phyloP scores from a whole-genome alignment of 2,113 vertebrate genomes.

The Alligator mississippiensis region DNA sequence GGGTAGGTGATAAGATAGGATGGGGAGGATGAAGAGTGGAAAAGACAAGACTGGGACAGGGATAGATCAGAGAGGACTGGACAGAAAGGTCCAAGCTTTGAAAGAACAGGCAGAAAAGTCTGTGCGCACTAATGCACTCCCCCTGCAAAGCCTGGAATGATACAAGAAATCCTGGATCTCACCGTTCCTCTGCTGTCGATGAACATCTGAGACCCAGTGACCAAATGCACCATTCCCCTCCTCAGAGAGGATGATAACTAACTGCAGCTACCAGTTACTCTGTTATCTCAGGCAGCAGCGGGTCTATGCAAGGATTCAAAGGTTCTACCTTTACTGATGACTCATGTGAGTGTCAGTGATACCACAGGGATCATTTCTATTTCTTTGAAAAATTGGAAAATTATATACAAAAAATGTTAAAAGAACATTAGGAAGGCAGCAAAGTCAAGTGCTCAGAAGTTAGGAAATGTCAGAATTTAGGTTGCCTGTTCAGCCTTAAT shows the following conservation, averaged over 20 bases:
- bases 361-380: background rate
- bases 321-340: background rate
- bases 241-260: background rate
- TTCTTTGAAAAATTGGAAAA: background rate
- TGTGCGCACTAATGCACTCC: background rate
- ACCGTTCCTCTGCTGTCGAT: background rate
- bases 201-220: background rate
- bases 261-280: background rate
- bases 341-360: no score
- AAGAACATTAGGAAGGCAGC: background rate
- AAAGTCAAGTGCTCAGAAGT: background rate
- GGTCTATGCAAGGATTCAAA: background rate
- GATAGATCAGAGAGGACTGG: background rate
- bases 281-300: background rate
- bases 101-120: background rate
- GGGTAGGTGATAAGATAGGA: background rate
- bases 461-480: background rate
- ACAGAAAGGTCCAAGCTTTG: background rate
- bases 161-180: background rate
- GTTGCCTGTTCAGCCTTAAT: background rate
- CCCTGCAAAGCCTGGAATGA: no score
- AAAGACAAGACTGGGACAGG: background rate
- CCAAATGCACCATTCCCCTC: background rate
- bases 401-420: background rate
- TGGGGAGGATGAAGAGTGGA: background rate